A percentile compares a stretch with the other conserved stretches of the same genome.
These are phyloP conservation scores for Papilio polytes DNA, from an alignment of 1,140 invertebrate genomes.

Conservation along the genomic window DNA sequence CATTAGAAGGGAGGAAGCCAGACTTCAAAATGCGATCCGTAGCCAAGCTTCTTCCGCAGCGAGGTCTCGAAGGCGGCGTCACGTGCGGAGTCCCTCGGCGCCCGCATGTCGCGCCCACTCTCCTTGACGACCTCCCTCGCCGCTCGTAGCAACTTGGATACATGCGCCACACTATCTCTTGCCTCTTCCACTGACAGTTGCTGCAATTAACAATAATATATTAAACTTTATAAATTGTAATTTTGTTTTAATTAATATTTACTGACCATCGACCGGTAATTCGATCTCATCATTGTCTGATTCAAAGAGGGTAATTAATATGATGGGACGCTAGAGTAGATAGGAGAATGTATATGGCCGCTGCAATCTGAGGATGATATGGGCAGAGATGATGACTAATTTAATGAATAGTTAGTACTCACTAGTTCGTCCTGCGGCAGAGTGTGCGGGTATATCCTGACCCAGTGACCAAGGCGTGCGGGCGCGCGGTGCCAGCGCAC, in stretches of 20 bases:
- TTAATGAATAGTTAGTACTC: constrained; percentile 3
- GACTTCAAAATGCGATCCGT: constrained; percentile 66
- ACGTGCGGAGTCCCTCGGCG: constrained; percentile 58
- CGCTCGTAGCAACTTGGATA: constrained; percentile 69
- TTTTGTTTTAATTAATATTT: too few species aligned
- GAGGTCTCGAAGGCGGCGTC: constrained; percentile 65
- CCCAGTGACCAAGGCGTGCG: constrained; percentile 71
- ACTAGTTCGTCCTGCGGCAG: constrained; percentile 70
- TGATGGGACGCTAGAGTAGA: too few species aligned
- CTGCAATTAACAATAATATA: constrained; percentile 24
- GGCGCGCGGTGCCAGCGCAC: constrained; percentile 67
- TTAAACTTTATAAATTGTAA: too few species aligned
- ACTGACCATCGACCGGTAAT: too few species aligned
- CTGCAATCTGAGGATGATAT: too few species aligned
- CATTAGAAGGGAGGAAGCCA: constrained; percentile 78
- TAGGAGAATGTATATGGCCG: too few species aligned
- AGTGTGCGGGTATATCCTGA: constrained; percentile 73
- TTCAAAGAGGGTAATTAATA: too few species aligned
- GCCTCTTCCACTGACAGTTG: constrained; percentile 69
- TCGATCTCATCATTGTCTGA: too few species aligned
- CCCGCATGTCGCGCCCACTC: constrained; percentile 53
- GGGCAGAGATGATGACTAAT: neutral
- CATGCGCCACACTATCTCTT: constrained; percentile 71
- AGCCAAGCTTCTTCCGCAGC: constrained; percentile 67
- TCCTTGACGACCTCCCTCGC: constrained; percentile 72